Evolutionary conservation across 2,797 vertebrate genomes (phyloP).

Genomic region (Urocyon cinereoargenteus): DNA sequence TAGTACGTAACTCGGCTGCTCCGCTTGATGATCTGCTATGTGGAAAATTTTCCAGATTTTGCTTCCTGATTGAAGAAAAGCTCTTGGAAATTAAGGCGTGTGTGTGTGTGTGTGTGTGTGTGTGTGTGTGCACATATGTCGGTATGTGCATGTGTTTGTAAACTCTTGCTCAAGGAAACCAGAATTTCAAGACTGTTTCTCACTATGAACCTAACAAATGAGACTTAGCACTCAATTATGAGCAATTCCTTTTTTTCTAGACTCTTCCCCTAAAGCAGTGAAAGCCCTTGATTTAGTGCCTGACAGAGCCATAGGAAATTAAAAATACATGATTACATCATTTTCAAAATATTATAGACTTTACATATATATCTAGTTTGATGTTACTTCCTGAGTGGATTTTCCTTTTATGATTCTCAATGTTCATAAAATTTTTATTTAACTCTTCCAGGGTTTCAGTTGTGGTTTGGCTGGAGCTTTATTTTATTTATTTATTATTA

Average conservation of each 20-base stretch:
- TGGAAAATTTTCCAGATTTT: neutral
- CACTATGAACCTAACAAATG: neutral
- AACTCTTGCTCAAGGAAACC: neutral
- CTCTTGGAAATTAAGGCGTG: neutral
- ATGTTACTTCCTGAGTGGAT: conserved; percentile 42
- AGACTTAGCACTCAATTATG: conserved; percentile 26
- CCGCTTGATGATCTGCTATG: neutral
- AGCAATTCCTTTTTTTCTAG: neutral
- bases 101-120: neutral
- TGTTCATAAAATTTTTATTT: conserved; percentile 52
- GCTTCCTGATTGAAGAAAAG: neutral
- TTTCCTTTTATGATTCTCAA: conserved; percentile 46
- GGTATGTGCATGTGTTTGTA: neutral
- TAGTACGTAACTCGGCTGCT: neutral
- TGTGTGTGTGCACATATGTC: neutral
- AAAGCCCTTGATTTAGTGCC: conserved; percentile 19
- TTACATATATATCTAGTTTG: neutral
- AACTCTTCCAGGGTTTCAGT: neutral
- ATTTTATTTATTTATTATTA: too few relatives aligned
- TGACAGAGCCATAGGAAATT: conserved; percentile 46
- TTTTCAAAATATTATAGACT: conserved; percentile 50
- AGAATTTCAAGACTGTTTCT: neutral
- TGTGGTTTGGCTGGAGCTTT: neutral
- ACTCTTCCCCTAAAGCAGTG: neutral
- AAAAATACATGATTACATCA: conserved; percentile 59